phyloP scores from a whole-genome alignment of 1,140 invertebrate genomes.

The Polyergus mexicanus region DNA sequence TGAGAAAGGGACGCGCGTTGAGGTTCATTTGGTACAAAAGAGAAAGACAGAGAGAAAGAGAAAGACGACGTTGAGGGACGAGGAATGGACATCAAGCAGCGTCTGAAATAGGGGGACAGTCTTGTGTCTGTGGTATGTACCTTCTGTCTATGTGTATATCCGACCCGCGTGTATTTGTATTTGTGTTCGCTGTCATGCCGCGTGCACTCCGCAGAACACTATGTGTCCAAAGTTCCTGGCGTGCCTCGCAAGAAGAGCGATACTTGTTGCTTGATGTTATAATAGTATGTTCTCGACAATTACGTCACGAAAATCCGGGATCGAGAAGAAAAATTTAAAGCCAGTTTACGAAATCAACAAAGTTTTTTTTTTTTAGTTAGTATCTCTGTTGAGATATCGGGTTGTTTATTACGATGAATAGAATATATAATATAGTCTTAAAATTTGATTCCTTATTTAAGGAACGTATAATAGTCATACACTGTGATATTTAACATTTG shows the following conservation, averaged over 20 bases:
- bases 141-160: constrained; percentile 7
- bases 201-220: constrained; percentile 76
- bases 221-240: constrained; percentile 80
- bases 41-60: constrained; percentile 41
- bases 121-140: constrained; percentile 46
- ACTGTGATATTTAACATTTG: not conserved
- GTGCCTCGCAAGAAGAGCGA: constrained; percentile 79
- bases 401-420: not conserved
- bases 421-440: too few relatives aligned
- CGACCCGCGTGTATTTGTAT: constrained; percentile 44
- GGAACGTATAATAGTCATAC: not conserved
- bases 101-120: constrained; percentile 52
- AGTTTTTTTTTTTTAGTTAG: constrained; percentile 7
- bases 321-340: constrained; percentile 29
- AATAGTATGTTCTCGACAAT: constrained; percentile 76
- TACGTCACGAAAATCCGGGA: constrained; percentile 72
- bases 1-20: constrained; percentile 13
- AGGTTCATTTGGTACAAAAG: not conserved
- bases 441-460: too few relatives aligned
- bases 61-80: constrained; percentile 38
- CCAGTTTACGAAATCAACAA: constrained; percentile 14
- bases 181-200: constrained; percentile 73
- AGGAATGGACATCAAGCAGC: constrained; percentile 18
- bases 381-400: not conserved
- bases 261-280: constrained; percentile 83